phyloP scores from a whole-genome alignment of 2,888 invertebrate species.

The Steinernema carpocapsae region DNA sequence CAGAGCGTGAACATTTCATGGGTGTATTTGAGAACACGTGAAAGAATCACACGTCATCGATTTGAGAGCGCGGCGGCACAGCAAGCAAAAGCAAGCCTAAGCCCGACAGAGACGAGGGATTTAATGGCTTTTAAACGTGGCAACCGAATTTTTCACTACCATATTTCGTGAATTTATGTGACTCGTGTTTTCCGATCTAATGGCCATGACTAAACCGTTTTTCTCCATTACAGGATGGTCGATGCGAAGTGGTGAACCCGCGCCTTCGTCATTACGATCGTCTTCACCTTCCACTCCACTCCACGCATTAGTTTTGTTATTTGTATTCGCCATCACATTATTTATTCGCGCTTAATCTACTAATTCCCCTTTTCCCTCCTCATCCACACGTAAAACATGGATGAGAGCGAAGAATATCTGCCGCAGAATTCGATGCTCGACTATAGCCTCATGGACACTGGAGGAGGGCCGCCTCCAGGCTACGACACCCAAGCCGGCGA shows the following conservation, averaged over 20 bases:
- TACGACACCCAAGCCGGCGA: constrained; percentile 37
- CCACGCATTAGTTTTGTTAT: constrained; percentile 2
- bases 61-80: too few relatives aligned
- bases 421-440: constrained; percentile 64
- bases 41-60: too few relatives aligned
- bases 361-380: neutral
- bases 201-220: neutral
- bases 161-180: too few relatives aligned
- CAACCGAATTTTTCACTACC: too few relatives aligned
- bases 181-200: too few relatives aligned
- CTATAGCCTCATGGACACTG: constrained; percentile 47
- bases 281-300: neutral
- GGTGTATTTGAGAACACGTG: too few relatives aligned
- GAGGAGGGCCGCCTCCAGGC: constrained; percentile 28
- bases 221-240: constrained; percentile 20
- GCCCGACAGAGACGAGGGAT: too few relatives aligned
- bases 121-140: too few relatives aligned
- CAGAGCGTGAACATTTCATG: too few relatives aligned
- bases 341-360: constrained; percentile 18
- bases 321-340: neutral
- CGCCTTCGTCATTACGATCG: constrained; percentile 32
- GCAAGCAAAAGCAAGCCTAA: too few relatives aligned
- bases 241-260: constrained; percentile 30
- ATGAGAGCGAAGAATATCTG: constrained; percentile 64
- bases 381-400: constrained; percentile 38